A percentile compares a stretch with the other conserved stretches of the same genome.
These are phyloP conservation scores for Schizopygopsis pylzovi DNA, from an alignment of 2,797 vertebrate species.

Conservation along the genomic window DNA sequence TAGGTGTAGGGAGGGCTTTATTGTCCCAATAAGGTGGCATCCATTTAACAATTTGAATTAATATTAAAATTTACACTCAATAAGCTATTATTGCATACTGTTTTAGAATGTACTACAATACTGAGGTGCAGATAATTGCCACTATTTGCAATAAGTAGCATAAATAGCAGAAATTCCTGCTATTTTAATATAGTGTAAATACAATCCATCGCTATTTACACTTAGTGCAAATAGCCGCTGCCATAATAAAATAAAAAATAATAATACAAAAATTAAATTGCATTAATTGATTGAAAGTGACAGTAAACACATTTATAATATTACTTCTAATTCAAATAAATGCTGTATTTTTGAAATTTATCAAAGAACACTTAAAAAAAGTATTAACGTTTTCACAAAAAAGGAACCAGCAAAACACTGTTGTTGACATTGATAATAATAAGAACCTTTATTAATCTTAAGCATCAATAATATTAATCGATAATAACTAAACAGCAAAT, in stretches of 20 bases:
- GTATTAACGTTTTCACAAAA: not conserved
- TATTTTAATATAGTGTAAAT: too few species aligned
- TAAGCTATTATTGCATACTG: too few species aligned
- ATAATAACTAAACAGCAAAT: not conserved
- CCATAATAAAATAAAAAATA: not conserved
- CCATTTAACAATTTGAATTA: too few species aligned
- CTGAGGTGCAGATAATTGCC: too few species aligned
- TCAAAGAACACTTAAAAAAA: not conserved
- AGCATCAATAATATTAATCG: not conserved
- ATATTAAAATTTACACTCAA: too few species aligned
- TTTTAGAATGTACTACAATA: too few species aligned
- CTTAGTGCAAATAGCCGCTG: too few species aligned
- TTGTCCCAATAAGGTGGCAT: too few species aligned
- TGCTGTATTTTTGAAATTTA: not conserved
- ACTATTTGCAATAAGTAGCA: too few species aligned
- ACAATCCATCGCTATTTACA: too few species aligned
- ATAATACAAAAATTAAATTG: not conserved
- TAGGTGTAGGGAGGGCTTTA: too few species aligned
- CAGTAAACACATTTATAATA: not conserved
- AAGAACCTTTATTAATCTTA: not conserved
- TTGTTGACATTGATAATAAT: not conserved
- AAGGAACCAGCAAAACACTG: not conserved
- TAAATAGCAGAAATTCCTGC: too few species aligned
- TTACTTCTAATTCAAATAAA: not conserved
- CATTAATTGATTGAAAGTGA: not conserved